Evolutionary conservation across 2,888 invertebrate genomes (phyloP).

Genomic region (Drosophila kambysellisi): DNA sequence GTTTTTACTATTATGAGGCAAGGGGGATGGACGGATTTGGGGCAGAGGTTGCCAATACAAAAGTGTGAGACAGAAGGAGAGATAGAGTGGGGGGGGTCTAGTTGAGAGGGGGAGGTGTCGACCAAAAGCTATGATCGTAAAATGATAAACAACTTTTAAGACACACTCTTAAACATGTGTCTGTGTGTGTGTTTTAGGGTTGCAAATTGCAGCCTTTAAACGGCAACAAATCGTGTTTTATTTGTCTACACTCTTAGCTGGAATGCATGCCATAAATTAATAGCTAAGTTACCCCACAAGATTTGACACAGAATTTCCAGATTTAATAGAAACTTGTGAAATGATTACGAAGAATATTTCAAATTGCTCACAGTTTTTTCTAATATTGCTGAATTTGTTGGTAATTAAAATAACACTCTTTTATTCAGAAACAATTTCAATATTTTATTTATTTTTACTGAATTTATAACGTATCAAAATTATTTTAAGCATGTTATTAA

Average conservation of each 20-base stretch:
- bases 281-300: neutral
- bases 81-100: neutral
- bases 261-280: slow-evolving; percentile 7
- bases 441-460: neutral
- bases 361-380: neutral
- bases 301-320: neutral
- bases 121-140: slow-evolving; percentile 45
- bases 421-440: neutral
- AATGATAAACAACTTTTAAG: slow-evolving; percentile 45
- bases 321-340: neutral
- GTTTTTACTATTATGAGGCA: slow-evolving; percentile 69
- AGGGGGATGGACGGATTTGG: neutral
- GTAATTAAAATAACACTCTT: neutral
- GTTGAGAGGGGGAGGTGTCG: neutral
- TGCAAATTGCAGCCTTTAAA: slow-evolving; percentile 42
- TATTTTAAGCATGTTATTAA: neutral
- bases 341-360: neutral
- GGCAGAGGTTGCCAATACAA: slow-evolving; percentile 2
- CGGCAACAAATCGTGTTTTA: slow-evolving; percentile 48
- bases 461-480: neutral
- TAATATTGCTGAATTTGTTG: neutral
- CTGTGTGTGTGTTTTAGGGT: slow-evolving; percentile 45
- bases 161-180: slow-evolving; percentile 3
- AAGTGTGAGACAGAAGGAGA: neutral
- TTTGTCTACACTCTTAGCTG: slow-evolving; percentile 19